Base-by-base conservation (phyloP, 2,888 invertebrate genomes). In the Drosophila percnosoma region DNA sequence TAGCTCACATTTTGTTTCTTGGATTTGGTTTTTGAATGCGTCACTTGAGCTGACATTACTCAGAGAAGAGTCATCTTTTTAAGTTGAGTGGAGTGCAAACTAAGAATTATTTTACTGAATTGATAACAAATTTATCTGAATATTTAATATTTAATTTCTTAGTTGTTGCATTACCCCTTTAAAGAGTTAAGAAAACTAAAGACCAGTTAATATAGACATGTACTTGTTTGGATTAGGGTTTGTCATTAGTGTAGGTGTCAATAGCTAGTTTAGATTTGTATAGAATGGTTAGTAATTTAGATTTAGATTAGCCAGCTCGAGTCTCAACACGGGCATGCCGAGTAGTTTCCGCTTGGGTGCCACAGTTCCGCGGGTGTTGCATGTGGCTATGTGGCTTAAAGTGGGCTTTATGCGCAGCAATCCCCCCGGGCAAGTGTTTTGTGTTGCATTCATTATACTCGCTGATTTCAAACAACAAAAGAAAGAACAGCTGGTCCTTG, bases 331-430 rank as follows among this genome's bases (percentile, higher is more conserved):
- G 60, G 71, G 38, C 67, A 67, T 71, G 66, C 71, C 51, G 63
- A 78, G 69, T 60, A 57, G 88, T 89, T 85, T 85, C 88, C 84
- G 84, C 84, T 84, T 68, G 36, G 61, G 31, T 77, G 68, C 68
- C 40, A 59, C 71, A 49, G 58, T 40, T 42, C 29, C 36, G 40
- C 27, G 55, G 54, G 42, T 57, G 42, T 53, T 36, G 38, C 10
- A 27, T 33, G 34, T 36, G 33, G 33, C 21, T 36, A 27, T 49
- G n/a, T 29, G 54, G 11, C 29, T 38, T n/a, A 42, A 53, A 58
- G 73, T 64, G 73, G 73, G 66, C 45, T 38, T 48, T 59, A 59
- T 58, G 68, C 73, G 55, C 38, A 53, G 24, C 51, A 36, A 36
- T 24, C 34, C 33, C 67, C 48, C 38, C 29, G n/a, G 45, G 24